phyloP scores from a whole-genome alignment of 2,113 vertebrate genomes.

The Sceloporus tristichus region DNA sequence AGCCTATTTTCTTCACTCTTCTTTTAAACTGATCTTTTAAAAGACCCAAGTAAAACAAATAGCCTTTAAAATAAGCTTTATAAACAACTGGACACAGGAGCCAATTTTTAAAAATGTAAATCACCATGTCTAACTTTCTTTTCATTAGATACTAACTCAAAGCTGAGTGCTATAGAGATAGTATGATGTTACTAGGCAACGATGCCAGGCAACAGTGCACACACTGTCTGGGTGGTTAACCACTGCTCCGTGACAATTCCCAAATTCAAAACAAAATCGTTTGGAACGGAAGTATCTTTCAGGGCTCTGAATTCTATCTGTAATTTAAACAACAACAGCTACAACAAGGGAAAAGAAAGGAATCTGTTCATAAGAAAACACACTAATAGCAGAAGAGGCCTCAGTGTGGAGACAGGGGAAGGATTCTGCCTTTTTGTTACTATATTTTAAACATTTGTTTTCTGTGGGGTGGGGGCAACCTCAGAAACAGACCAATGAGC shows the following conservation, averaged over 20 bases:
- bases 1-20: fast-evolving
- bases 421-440: not conserved
- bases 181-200: constrained; percentile 26
- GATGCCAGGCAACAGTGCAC: fast-evolving
- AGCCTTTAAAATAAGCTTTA: not conserved
- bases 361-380: not conserved
- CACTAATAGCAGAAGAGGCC: not conserved
- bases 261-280: not conserved
- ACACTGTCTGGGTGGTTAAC: not conserved
- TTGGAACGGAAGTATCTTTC: not conserved
- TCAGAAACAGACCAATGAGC: not conserved
- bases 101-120: not conserved
- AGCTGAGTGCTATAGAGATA: not conserved
- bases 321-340: not conserved
- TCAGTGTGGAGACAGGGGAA: too few species aligned
- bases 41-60: not conserved
- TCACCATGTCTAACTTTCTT: not conserved
- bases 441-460: not conserved
- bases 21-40: not conserved
- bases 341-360: not conserved
- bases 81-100: not conserved
- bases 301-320: not conserved
- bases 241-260: not conserved
- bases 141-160: not conserved
- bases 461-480: not conserved